phyloP scores from a whole-genome alignment of 2,888 invertebrate genomes.

The Pasiphila rectangulata region DNA sequence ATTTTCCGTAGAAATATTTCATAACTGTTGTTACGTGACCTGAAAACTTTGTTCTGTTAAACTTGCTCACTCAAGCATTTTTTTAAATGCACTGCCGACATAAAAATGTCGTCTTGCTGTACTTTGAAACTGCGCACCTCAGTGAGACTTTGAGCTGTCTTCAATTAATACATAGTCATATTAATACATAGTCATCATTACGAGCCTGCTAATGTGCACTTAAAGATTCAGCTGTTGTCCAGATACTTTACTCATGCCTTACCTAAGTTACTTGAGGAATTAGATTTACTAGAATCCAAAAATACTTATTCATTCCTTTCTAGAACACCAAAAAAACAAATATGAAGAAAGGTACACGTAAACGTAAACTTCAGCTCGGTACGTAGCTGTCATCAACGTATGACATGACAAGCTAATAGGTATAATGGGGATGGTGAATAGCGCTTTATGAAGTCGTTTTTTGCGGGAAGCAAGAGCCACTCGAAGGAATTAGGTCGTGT shows the following conservation, averaged over 20 bases:
- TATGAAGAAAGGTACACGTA: conserved; percentile 1
- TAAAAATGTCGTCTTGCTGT: conserved; percentile 7
- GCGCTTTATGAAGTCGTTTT: conserved; percentile 25
- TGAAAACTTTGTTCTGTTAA: conserved; percentile 23
- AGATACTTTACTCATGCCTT: too few relatives aligned
- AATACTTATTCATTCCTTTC: not conserved
- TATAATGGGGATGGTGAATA: conserved; percentile 30
- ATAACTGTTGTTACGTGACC: conserved; percentile 22
- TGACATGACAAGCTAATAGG: conserved; percentile 30
- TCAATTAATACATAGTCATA: not conserved
- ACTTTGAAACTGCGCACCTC: conserved; percentile 3
- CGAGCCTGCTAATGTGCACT: not conserved
- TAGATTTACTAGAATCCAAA: too few relatives aligned
- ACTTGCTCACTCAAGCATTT: conserved; percentile 21
- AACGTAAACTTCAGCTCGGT: conserved; percentile 1
- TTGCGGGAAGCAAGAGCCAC: conserved; percentile 22
- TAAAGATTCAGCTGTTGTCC: too few relatives aligned
- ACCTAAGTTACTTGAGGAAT: too few relatives aligned
- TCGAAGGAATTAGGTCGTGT: conserved; percentile 31
- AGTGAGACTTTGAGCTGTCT: conserved; percentile 2
- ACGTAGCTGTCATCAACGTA: conserved; percentile 6
- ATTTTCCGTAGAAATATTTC: conserved; percentile 31
- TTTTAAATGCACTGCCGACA: conserved; percentile 9
- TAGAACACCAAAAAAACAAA: not conserved
- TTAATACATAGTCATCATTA: not conserved